Conservation (phyloP, 2,113 vertebrate genomes). For the Anhinga anhinga region DNA sequence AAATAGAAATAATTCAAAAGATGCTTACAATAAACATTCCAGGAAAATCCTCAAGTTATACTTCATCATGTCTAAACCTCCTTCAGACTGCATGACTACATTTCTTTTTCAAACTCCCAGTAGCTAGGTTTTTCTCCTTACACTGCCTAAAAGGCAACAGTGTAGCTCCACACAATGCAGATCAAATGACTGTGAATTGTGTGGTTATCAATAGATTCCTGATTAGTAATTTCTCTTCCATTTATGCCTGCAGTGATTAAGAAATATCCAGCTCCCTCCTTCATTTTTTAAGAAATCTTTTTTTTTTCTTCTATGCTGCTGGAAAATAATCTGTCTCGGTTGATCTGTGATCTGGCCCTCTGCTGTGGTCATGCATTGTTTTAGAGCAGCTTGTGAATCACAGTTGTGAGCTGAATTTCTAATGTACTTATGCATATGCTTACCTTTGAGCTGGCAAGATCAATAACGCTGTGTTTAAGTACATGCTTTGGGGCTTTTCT, state of each 20-base stretch:
- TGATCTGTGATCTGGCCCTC: background rate
- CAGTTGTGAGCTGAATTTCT: background rate
- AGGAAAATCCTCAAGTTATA: background rate
- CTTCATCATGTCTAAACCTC: background rate
- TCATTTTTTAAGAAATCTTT: background rate
- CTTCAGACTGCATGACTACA: background rate
- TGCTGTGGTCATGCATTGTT: background rate
- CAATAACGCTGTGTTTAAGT: background rate
- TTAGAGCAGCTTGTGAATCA: background rate
- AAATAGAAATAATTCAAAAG: background rate
- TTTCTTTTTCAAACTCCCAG: background rate
- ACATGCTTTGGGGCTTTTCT: background rate
- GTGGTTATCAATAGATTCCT: conserved; percentile 8
- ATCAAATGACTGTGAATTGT: background rate
- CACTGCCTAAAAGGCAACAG: background rate
- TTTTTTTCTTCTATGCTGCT: background rate
- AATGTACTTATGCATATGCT: background rate
- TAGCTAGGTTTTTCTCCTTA: background rate
- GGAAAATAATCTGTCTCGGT: background rate
- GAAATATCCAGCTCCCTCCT: background rate
- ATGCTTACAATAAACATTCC: background rate
- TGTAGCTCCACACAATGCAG: background rate
- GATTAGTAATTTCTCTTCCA: background rate
- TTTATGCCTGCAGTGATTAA: background rate
- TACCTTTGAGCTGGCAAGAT: background rate